Percentiles rank a stretch among this genome's conserved stretches.
These are phyloP conservation scores for Catonia carolina DNA, from an alignment of 2,888 invertebrate genomes.

Conservation along the genomic window DNA sequence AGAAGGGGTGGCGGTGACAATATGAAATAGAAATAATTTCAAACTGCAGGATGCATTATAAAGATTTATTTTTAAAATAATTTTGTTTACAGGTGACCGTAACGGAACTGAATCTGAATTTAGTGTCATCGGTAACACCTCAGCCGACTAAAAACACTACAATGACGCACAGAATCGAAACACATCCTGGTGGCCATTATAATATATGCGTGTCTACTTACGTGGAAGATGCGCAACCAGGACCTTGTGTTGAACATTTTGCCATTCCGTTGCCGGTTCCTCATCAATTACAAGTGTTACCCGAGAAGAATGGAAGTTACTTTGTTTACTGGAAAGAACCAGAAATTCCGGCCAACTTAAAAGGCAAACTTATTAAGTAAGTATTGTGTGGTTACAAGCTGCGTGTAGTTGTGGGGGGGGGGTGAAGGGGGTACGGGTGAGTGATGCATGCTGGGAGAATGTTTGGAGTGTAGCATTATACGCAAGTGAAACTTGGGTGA, in stretches of 20 bases:
- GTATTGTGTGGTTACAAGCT: no score
- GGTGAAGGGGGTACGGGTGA: no score
- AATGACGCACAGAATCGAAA: conserved; percentile 38
- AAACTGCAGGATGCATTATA: no score
- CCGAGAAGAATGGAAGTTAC: conserved; percentile 55
- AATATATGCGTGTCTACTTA: conserved; percentile 47
- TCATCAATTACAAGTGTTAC: conserved; percentile 53
- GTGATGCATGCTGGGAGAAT: no score
- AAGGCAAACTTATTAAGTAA: no score
- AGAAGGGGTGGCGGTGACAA: no score
- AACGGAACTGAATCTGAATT: conserved; percentile 45
- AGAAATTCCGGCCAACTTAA: conserved; percentile 39
- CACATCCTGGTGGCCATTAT: conserved; percentile 49
- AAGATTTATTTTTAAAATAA: no score
- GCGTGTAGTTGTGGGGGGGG: no score
- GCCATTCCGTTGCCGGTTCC: conserved; percentile 58
- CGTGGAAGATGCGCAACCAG: conserved; percentile 30
- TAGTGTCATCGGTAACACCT: conserved; percentile 45
- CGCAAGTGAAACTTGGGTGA: no score
- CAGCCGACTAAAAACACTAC: conserved; percentile 42
- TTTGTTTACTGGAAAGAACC: conserved; percentile 59
- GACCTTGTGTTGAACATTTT: conserved; percentile 44
- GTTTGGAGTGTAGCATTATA: no score
- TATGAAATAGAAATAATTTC: no score
- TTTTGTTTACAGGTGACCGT: conserved; percentile 45